phyloP scores from a whole-genome alignment of 2,888 invertebrate species.

The Amblyjoppa fuscipennis region DNA sequence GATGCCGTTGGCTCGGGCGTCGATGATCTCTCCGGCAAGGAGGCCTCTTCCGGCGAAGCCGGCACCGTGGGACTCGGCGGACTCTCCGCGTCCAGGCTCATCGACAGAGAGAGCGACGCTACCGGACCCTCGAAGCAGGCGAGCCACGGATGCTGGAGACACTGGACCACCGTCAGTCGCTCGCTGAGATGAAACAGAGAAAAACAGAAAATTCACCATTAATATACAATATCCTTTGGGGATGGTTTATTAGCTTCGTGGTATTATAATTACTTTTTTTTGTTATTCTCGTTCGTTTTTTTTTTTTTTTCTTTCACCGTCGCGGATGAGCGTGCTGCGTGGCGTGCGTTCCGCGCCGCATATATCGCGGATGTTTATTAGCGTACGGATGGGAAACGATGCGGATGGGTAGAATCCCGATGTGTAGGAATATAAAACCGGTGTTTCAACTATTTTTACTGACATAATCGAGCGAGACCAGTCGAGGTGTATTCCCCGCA shows the following conservation, averaged over 20 bases:
- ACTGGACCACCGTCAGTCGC: slow-evolving; percentile 95
- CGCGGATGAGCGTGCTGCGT: slow-evolving; percentile 26
- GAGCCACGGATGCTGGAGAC: slow-evolving; percentile 96
- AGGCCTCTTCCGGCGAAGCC: slow-evolving; percentile 49
- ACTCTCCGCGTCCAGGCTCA: slow-evolving; percentile 18
- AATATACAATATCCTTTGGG: slow-evolving; percentile 14
- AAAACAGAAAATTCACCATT: slow-evolving; percentile 47
- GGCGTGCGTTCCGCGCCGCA: slow-evolving; percentile 5
- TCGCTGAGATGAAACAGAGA: slow-evolving; percentile 88
- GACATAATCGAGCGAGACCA: slow-evolving; percentile 53
- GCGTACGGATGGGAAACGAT: slow-evolving; percentile 36
- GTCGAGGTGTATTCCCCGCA: slow-evolving; percentile 32
- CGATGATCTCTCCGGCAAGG: slow-evolving; percentile 64
- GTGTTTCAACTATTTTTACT: slow-evolving; percentile 57
- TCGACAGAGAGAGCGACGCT: slow-evolving; percentile 62
- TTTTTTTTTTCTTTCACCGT: slow-evolving; percentile 38
- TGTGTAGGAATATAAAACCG: slow-evolving; percentile 60
- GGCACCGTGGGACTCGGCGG: slow-evolving; percentile 39
- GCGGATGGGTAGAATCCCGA: slow-evolving; percentile 49
- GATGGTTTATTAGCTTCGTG: background rate
- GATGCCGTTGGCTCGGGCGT: slow-evolving; percentile 52
- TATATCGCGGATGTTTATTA: slow-evolving; percentile 20
- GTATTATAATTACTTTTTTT: slow-evolving; percentile 7
- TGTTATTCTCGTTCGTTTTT: background rate
- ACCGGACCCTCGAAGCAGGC: slow-evolving; percentile 77